Conservation (phyloP, 2,797 vertebrate genomes). For the Cottoperca gobio region DNA sequence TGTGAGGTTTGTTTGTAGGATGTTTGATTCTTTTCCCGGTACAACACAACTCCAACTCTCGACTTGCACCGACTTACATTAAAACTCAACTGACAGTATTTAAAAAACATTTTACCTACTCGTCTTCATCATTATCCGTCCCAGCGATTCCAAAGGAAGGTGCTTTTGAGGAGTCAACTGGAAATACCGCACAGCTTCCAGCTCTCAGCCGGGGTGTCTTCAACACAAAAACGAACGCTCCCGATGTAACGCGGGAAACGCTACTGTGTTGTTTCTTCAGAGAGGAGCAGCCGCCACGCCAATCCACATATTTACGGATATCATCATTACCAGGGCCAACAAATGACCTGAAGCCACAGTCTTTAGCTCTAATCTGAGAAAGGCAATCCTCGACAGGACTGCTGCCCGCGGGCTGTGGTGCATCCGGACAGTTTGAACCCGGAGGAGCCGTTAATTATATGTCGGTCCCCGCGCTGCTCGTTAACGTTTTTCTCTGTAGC, state of each 20-base stretch:
- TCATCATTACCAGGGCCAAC: not conserved
- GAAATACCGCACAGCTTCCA: not conserved
- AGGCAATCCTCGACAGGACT: not conserved
- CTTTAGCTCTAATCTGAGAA: not conserved
- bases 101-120: fast-evolving
- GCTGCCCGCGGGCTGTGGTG: not conserved
- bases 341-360: not conserved
- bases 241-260: slow-evolving; percentile 76
- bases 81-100: not conserved
- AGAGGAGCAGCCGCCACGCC: slow-evolving; percentile 19
- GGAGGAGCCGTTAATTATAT: slow-evolving; percentile 28
- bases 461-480: slow-evolving; percentile 20
- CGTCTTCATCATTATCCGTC: fast-evolving
- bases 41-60: fast-evolving
- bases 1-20: not conserved
- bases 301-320: not conserved
- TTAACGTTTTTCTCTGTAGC: slow-evolving; percentile 37
- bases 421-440: not conserved
- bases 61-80: fast-evolving
- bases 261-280: slow-evolving; percentile 40
- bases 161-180: too few relatives aligned
- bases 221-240: slow-evolving; percentile 48
- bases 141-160: not conserved
- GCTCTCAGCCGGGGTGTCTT: not conserved
- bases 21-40: not conserved